phyloP scores from a whole-genome alignment of 2,888 invertebrate genomes.

The Megastigmus dorsalis region DNA sequence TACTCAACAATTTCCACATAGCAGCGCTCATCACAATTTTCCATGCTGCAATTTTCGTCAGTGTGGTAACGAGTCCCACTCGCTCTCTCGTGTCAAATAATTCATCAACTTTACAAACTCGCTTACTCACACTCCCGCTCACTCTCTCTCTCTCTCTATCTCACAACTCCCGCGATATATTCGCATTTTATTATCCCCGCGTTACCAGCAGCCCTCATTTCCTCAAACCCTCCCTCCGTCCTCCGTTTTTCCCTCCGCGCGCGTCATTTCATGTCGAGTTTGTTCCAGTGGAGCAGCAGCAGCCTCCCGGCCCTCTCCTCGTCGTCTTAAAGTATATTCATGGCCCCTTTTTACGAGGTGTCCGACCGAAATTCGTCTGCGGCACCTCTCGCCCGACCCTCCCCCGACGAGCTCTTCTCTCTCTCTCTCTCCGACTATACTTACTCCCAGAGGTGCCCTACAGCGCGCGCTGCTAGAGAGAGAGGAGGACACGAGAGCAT shows the following conservation, averaged over 20 bases:
- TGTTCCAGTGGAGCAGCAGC: no score
- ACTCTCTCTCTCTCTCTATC: no score
- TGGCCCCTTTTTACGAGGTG: slow-evolving; percentile 45
- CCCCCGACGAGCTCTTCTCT: no score
- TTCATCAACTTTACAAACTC: slow-evolving; percentile 17
- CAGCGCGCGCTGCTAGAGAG: no score
- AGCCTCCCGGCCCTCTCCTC: not conserved
- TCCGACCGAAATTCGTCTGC: slow-evolving; percentile 40
- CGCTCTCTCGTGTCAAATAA: slow-evolving; percentile 27
- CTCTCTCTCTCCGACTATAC: not conserved
- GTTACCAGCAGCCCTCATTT: not conserved
- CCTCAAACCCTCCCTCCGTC: not conserved
- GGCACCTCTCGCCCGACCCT: no score
- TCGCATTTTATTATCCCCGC: slow-evolving; percentile 38
- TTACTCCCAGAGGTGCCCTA: slow-evolving; percentile 38
- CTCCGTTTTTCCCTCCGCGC: not conserved
- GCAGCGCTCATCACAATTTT: not conserved
- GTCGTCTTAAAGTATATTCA: slow-evolving; percentile 31
- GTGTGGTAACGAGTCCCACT: not conserved
- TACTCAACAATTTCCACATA: not conserved
- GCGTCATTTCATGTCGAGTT: slow-evolving; percentile 21
- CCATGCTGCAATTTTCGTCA: slow-evolving; percentile 25
- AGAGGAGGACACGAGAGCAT: no score
- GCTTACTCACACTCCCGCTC: no score
- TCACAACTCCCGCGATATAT: slow-evolving; percentile 17